These are phyloP conservation scores for Paracanthobrama guichenoti DNA, from an alignment of 2,113 vertebrate species.

Conservation along the genomic window DNA sequence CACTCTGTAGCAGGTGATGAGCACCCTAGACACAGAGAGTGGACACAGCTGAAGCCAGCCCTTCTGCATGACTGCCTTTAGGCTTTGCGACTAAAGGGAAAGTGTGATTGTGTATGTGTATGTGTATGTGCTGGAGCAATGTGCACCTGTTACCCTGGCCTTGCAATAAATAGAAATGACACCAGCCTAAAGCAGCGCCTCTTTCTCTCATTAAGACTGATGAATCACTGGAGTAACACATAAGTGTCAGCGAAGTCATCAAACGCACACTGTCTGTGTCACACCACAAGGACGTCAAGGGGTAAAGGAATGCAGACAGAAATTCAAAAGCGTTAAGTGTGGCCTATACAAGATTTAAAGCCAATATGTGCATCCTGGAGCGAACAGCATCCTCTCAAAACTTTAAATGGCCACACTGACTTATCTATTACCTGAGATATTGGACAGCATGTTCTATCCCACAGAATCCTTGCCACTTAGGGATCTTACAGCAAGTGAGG, in stretches of 20 bases:
- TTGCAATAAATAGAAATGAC: conserved; percentile 46
- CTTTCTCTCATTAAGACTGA: conserved; percentile 26
- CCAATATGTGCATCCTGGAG: neutral
- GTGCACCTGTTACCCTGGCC: conserved; percentile 45
- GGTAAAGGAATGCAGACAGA: neutral
- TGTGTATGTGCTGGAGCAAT: neutral
- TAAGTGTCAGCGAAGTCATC: conserved; percentile 18
- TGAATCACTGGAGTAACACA: conserved; percentile 9
- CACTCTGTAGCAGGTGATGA: conserved; percentile 37
- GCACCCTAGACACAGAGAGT: conserved; percentile 6
- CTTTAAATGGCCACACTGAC: conserved; percentile 14
- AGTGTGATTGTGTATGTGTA: conserved; percentile 37
- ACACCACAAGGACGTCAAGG: neutral
- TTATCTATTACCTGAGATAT: conserved; percentile 31
- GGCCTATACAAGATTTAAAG: conserved; percentile 3
- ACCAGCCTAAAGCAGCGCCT: conserved; percentile 3
- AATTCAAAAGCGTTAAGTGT: neutral
- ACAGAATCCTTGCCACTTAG: conserved; percentile 19
- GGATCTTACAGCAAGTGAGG: conserved; percentile 8
- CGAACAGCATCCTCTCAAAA: neutral
- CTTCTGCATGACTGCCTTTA: conserved; percentile 16
- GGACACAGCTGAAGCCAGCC: conserved; percentile 26
- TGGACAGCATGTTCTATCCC: neutral
- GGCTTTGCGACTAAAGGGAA: conserved; percentile 7
- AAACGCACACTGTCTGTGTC: neutral